These are phyloP conservation scores for Hetaerina titia DNA, from an alignment of 2,888 invertebrate genomes.

Conservation along the genomic window DNA sequence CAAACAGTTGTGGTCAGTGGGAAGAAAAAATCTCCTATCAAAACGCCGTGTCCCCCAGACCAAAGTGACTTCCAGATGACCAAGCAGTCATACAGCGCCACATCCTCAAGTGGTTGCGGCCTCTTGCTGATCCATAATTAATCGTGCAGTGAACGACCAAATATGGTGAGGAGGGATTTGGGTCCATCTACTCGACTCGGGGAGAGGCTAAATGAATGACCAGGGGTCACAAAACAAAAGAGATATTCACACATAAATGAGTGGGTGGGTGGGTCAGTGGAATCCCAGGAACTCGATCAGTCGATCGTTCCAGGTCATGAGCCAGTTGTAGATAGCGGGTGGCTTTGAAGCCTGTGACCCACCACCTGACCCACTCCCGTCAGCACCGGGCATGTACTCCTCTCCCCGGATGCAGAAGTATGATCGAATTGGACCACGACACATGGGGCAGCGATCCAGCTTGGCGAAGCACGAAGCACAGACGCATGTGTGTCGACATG, in stretches of 20 bases:
- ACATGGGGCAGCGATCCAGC: conserved; percentile 92
- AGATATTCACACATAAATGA: neutral
- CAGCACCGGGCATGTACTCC: conserved; percentile 82
- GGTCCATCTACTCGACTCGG: neutral
- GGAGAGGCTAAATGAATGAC: neutral
- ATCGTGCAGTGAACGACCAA: neutral
- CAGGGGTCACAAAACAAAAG: neutral
- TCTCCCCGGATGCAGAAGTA: conserved; percentile 91
- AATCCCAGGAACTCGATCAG: conserved; percentile 88
- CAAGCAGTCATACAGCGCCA: neutral
- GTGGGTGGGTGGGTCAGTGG: conserved; percentile 73
- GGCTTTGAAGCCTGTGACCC: conserved; percentile 63
- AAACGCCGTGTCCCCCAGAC: neutral
- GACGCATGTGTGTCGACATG: conserved; percentile 92
- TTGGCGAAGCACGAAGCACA: conserved; percentile 90
- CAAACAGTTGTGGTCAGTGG: neutral
- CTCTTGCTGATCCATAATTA: neutral
- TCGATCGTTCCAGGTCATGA: conserved; percentile 84
- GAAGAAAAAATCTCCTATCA: neutral
- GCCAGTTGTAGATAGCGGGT: conserved; percentile 73
- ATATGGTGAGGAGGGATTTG: conserved; percentile 9
- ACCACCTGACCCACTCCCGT: conserved; percentile 72
- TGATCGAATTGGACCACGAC: conserved; percentile 89
- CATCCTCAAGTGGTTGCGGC: neutral
- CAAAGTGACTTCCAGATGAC: neutral